Evolutionary conservation across 2,113 vertebrate species (phyloP).

Genomic region (Salvelinus namaycush): DNA sequence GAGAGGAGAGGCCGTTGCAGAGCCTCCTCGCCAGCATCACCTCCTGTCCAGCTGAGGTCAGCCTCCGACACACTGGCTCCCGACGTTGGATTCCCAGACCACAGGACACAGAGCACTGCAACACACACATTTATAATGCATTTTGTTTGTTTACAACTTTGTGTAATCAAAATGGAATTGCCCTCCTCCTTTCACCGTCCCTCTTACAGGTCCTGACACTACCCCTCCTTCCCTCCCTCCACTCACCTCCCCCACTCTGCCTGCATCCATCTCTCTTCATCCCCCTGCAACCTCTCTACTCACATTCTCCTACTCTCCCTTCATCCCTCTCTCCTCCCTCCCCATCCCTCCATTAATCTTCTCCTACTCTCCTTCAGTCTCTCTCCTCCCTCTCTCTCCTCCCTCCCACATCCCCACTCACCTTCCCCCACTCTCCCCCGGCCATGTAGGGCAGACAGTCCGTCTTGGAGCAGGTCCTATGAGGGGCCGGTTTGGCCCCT

Average conservation of each 20-base stretch:
- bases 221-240: too few relatives aligned
- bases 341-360: too few relatives aligned
- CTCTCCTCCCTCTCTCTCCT: too few relatives aligned
- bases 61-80: slow-evolving; percentile 76
- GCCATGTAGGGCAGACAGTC: slow-evolving; percentile 82
- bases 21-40: slow-evolving; percentile 65
- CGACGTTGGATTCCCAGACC: slow-evolving; percentile 84
- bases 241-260: too few relatives aligned
- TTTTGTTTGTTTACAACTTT: not conserved
- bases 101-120: slow-evolving; percentile 88
- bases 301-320: too few relatives aligned
- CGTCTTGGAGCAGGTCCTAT: slow-evolving; percentile 75
- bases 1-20: slow-evolving; percentile 72
- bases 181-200: too few relatives aligned
- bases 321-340: too few relatives aligned
- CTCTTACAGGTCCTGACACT: too few relatives aligned
- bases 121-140: slow-evolving; percentile 3
- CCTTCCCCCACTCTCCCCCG: slow-evolving; percentile 85
- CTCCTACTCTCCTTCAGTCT: too few relatives aligned
- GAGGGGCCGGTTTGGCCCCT: slow-evolving; percentile 65
- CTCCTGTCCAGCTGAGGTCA: slow-evolving; percentile 75
- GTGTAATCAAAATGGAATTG: too few relatives aligned
- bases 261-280: too few relatives aligned
- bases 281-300: too few relatives aligned
- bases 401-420: slow-evolving; percentile 49